Base-by-base conservation (phyloP, 2,797 vertebrate species). In the Xerus rutilus region DNA sequence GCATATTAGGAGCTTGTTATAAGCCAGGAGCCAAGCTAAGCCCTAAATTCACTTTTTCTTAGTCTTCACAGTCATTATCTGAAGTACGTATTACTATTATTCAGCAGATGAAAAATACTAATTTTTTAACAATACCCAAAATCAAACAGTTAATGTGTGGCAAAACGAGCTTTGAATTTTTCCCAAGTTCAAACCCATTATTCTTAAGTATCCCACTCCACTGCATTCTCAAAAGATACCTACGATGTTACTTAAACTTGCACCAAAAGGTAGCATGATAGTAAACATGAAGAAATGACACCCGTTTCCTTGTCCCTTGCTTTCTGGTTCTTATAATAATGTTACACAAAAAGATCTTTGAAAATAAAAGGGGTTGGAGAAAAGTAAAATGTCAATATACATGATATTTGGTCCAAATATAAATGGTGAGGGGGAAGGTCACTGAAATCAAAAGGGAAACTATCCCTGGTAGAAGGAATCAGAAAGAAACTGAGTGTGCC, bases 321-420 rank as follows among this genome's bases (percentile, higher is more conserved):
- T 84, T 84, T 84, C 17, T 67, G 15, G 45, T 74, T 84, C 64
- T 69, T 87, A 52, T 11, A 77, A 89, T 32, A n/a, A n/a, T 89
- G 81, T 52, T 72, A 54, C 79, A 81, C 20, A 87, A 77, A 77
- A 86, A 35, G 5, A 20, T 25, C 32, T 82, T 70, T 17, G n/a
- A 70, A 45, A 78, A 89, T n/a, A 39, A 74, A 91, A 88, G 23
- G 25, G 65, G 6, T 28, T 54, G 18, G 5, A 39, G 32, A 86
- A 67, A 91, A 87, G 8, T 86, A 73, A 72, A 23, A 23, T 18
- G 72, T 47, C 2, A 43, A 0, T n/a, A 6, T 54, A 59, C 57
- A 67, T 64, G 18, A 95, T 76, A 86, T 72, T 93, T 93, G 30
- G 79, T 88, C 47, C 39, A 89, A 90, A 47, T 57, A 79, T n/a